Percentiles rank a stretch among this genome's conserved stretches.
These are phyloP conservation scores for Etia nguti DNA, from an alignment of 2,113 vertebrate species.

Conservation along the genomic window DNA sequence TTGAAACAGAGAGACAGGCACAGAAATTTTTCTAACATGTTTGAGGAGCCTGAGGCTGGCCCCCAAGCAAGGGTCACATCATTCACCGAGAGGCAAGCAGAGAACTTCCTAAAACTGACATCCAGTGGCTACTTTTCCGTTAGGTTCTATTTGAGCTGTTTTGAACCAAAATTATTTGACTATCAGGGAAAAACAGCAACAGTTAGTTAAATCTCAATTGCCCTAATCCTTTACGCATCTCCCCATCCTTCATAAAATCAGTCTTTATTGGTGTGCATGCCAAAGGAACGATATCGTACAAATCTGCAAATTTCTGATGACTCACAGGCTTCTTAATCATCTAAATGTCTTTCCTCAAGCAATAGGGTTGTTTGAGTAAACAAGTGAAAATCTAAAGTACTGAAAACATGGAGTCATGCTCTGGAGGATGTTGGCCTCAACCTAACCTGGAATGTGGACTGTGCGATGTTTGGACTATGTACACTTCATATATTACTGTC, in stretches of 20 bases:
- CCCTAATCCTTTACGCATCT: not conserved
- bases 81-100: not conserved
- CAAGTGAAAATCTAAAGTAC: not conserved
- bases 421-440: rapidly evolving
- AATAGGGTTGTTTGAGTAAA: not conserved
- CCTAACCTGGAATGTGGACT: not conserved
- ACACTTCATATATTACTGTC: not conserved
- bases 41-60: not conserved
- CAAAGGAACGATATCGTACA: not conserved
- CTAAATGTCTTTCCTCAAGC: slow-evolving; percentile 11
- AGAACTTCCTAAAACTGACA: not conserved
- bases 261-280: not conserved
- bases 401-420: not conserved
- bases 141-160: not conserved
- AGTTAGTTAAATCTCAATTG: not conserved
- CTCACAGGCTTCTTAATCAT: not conserved
- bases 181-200: not conserved
- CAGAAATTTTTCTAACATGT: not conserved
- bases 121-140: not conserved
- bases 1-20: not conserved
- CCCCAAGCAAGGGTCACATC: slow-evolving; percentile 24
- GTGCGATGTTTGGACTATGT: not conserved
- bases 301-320: slow-evolving; percentile 13
- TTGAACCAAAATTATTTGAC: not conserved
- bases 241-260: not conserved